phyloP scores from a whole-genome alignment of 2,113 vertebrate genomes.

The Rostratula benghalensis region DNA sequence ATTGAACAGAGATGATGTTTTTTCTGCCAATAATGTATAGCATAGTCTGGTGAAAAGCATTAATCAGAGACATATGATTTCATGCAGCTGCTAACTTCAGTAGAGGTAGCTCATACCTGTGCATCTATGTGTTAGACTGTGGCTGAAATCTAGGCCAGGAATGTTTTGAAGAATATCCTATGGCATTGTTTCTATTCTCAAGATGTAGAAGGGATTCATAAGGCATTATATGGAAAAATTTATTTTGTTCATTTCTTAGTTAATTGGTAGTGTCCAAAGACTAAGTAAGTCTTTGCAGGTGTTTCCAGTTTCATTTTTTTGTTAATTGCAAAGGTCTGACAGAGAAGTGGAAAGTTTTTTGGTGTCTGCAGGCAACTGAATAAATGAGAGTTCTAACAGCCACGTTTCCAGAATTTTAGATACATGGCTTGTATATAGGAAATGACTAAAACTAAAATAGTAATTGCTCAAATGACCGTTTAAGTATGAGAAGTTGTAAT shows the following conservation, averaged over 20 bases:
- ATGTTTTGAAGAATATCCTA: neutral
- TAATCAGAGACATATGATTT: fast-evolving
- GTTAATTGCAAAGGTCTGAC: neutral
- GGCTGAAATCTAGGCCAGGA: neutral
- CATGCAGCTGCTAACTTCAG: neutral
- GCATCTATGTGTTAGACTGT: neutral
- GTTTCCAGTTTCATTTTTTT: neutral
- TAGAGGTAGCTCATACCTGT: neutral
- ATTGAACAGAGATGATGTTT: neutral
- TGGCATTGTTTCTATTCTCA: neutral
- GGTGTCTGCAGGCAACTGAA: neutral
- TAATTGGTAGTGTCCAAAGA: neutral
- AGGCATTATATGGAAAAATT: neutral
- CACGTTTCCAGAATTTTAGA: neutral
- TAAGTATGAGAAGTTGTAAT: neutral
- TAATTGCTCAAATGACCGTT: neutral
- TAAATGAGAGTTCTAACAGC: neutral
- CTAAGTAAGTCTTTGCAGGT: neutral
- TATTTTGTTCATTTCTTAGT: neutral
- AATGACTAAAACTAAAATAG: neutral
- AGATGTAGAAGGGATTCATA: neutral
- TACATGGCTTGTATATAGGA: neutral
- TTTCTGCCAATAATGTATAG: neutral
- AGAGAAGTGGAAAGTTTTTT: neutral
- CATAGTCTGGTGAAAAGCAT: neutral